Evolutionary conservation across 2,797 vertebrate species (phyloP), one percentile per base, ranked within the genome.

Genomic region (Dipus sagitta): DNA sequence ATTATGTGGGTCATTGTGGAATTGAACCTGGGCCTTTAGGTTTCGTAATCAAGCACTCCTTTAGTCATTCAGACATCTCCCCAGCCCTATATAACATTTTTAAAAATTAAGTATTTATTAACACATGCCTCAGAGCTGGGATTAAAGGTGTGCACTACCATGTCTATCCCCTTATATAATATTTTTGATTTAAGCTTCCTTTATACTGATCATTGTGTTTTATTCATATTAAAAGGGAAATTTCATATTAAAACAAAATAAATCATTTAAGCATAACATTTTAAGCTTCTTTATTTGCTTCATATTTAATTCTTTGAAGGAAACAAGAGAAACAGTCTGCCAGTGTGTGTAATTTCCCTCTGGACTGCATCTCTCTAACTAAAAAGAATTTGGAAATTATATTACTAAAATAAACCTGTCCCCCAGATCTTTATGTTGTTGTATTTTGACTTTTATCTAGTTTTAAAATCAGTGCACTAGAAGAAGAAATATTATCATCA

Each of bases 351-450:
- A 71, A 34, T 11, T 21, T 52, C 42, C 26, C 2, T 52, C 8
- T 47, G 26, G 54, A 2, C 4, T 64, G 1, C 0, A 62, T 78
- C n/a, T 3, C 7, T 9, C 1, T 1, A 60, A 21, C 4, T 11
- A 7, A 0, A 4, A 58, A 5, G 77, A 60, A 90, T 77, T 77
- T 82, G 32, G 6, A 58, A 75, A 42, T 34, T 68, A 32, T 7
- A 6, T 28, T 82, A 38, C 18, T 82, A 87, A 92, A 77, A 58
- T 70, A n/a, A 67, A 38, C 26, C 14, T 71, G 23, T 68, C 15
- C 3, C 0, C 14, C 30, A 78, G 3, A 38, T 12, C 13, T 77
- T 94, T 74, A 24, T 52, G 23, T 38, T 76, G 42, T 13, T 60
- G 2, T 1, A 60, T 34, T 76, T 20, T 65, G 47, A 12, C 17